Evolutionary conservation across 2,113 vertebrate species (phyloP), one percentile per base, ranked within the genome.

Genomic region (Turdus rufiventris): DNA sequence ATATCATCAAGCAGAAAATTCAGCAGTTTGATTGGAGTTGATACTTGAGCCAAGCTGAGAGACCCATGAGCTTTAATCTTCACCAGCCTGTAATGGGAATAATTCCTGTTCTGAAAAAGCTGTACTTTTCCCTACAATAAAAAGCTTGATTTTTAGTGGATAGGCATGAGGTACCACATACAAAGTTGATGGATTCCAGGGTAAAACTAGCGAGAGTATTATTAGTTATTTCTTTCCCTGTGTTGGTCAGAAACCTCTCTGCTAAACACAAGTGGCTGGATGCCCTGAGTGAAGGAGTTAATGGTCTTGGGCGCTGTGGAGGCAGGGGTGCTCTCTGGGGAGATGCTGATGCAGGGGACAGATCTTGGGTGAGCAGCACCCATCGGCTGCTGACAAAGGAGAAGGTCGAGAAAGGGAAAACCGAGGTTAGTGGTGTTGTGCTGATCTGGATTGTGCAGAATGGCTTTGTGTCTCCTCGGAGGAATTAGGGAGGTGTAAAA

Each of bases 191-290:
- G 63, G 29, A 77, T 88, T 79, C 38, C 2, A 2, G n/a, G 18
- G 10, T 83, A n/a, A 53, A 54, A 40, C 70, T 9, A 1, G 50
- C 31, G 14, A 73, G 16, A 0, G 0, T 1, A 2, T 45, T 36
- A 7, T 28, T 68, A 34, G 28, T 72, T 72, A 15, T 33, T 72
- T 89, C 20, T 73, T 96, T 56, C 26, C 14, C 10, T 0, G 2
- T 29, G 20, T 33, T 85, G 15, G 31, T 60, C 6, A 18, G 61
- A 85, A 84, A 14, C 5, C 14, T 28, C 10, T 42, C 18, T 13
- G 13, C 23, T 47, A 9, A 48, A 12, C 12, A 2, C 9, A 6
- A 29, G 28, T 18, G 31, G 9, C 18, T 15, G 20, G 33, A 42
- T 58, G 20, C 6, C 40, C 67, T 68, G n/a, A 8, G 24, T 38